A percentile compares a stretch with the other conserved stretches of the same genome.
Conservation (phyloP, 37 sponge, comb jelly and placozoan genomes). For the Chondrosia reniformis region DNA sequence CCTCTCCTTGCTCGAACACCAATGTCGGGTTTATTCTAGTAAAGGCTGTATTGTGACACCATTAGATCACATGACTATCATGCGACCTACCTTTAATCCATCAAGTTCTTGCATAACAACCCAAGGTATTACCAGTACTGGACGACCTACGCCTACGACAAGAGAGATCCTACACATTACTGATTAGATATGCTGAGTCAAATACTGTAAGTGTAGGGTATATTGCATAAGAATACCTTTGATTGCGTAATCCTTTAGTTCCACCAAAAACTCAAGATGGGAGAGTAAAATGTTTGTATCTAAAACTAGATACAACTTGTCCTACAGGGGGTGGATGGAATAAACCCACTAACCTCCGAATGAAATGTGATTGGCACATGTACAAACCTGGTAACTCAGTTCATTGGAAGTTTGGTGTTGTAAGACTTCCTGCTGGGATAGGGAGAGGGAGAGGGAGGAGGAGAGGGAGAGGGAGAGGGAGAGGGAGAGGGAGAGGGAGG, state of each 20-base stretch:
- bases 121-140: slow-evolving; percentile 82
- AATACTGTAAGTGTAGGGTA: background rate
- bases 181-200: background rate
- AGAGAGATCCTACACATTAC: background rate
- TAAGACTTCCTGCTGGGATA: background rate
- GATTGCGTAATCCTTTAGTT: slow-evolving; percentile 71
- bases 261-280: slow-evolving; percentile 70
- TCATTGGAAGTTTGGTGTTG: background rate
- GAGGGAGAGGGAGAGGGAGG: too few species aligned
- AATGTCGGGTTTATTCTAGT: background rate
- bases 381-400: background rate
- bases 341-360: background rate
- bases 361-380: too few species aligned
- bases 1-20: slow-evolving; percentile 47
- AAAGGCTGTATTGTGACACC: background rate
- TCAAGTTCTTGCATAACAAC: slow-evolving; percentile 88
- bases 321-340: slow-evolving; percentile 3
- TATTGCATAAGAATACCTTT: slow-evolving; percentile 25
- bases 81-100: slow-evolving; percentile 45
- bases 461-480: too few species aligned
- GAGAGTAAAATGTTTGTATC: slow-evolving; percentile 88
- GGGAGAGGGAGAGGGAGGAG: background rate
- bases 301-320: slow-evolving; percentile 71
- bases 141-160: slow-evolving; percentile 40
- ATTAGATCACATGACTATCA: background rate